Conservation (phyloP, 1,140 invertebrate species). For the Papilio xuthus region DNA sequence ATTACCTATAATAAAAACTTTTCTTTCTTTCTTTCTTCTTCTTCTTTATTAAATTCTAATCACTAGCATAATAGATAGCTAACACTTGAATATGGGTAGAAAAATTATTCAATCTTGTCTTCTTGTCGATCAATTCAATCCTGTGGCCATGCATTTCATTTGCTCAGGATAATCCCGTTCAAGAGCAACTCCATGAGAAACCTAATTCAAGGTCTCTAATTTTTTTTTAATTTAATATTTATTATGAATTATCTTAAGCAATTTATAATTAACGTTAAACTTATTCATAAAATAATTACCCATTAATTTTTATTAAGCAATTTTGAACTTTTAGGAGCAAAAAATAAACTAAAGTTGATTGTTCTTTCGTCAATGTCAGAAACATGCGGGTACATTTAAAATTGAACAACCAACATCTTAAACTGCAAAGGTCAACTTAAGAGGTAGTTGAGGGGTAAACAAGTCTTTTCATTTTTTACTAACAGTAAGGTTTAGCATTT, state of each 20-base stretch:
- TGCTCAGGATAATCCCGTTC: not conserved
- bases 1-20: no score
- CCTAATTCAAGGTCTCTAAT: not conserved
- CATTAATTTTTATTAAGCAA: not conserved
- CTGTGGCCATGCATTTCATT: not conserved
- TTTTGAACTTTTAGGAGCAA: not conserved
- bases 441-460: not conserved
- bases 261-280: not conserved
- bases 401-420: conserved; percentile 19
- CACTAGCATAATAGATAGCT: no score
- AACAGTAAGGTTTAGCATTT: not conserved
- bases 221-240: not conserved
- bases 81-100: no score
- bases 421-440: conserved; percentile 31
- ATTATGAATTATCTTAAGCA: not conserved
- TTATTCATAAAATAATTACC: not conserved
- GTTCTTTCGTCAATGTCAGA: conserved; percentile 37
- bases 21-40: no score
- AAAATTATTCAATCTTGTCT: not conserved
- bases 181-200: not conserved
- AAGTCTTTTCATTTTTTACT: conserved; percentile 14
- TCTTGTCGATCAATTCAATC: no score
- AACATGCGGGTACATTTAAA: conserved; percentile 35
- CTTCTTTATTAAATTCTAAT: no score
- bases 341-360: conserved; percentile 16